Conservation (phyloP, 2,797 vertebrate genomes). For the Xiphophorus birchmanni region DNA sequence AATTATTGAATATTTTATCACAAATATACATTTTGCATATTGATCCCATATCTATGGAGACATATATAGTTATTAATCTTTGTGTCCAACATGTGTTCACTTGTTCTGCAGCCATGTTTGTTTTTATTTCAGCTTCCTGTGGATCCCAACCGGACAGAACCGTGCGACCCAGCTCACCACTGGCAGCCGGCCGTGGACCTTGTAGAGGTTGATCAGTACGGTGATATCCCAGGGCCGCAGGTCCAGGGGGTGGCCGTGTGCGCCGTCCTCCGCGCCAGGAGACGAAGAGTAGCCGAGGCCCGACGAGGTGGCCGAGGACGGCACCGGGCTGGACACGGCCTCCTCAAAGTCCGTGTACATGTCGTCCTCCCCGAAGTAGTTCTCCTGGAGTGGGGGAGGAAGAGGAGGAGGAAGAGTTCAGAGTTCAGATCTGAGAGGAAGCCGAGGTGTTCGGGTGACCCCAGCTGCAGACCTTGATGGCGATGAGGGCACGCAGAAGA, state of each 20-base stretch:
- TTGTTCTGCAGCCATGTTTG: no score
- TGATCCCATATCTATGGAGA: no score
- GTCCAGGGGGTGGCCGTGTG: conserved; percentile 86
- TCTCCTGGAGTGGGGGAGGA: conserved; percentile 83
- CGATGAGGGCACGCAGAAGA: conserved; percentile 89
- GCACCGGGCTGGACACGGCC: conserved; percentile 88
- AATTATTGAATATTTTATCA: no score
- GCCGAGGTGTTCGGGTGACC: no score
- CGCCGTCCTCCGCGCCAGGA: conserved; percentile 87
- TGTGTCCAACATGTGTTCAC: no score
- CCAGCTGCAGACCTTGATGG: conserved; percentile 87
- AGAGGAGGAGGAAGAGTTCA: no score
- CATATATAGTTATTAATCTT: no score
- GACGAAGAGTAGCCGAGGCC: conserved; percentile 91
- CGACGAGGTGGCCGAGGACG: conserved; percentile 91
- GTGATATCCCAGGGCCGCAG: conserved; percentile 98
- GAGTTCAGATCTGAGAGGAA: background rate
- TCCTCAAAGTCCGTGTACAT: conserved; percentile 99
- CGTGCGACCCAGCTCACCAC: conserved; percentile 80
- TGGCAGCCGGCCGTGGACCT: conserved; percentile 96
- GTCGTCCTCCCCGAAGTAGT: conserved; percentile 98
- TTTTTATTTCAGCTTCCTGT: no score
- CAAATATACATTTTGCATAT: no score
- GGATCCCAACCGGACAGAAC: no score
- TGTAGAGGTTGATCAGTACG: conserved; percentile 95